Evolutionary conservation across 2,888 invertebrate genomes (phyloP).

Genomic region (Salticus scenicus): DNA sequence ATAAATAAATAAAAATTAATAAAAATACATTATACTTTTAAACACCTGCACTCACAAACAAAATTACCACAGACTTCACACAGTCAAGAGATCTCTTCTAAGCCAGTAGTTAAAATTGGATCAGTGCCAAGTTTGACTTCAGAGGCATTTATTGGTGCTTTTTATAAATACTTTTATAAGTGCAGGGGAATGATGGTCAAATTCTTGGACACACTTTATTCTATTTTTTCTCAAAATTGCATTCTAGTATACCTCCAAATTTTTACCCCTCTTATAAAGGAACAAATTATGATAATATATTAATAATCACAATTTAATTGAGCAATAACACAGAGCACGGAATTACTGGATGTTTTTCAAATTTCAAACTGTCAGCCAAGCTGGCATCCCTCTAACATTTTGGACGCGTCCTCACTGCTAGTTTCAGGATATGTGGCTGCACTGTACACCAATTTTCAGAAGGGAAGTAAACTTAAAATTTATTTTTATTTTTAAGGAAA

Average conservation of each 20-base stretch:
- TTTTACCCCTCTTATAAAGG: neutral
- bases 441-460: no score
- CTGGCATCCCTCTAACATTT: no score
- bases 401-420: no score
- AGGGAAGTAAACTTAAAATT: no score
- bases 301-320: neutral
- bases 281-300: neutral
- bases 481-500: no score
- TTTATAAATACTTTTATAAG: neutral
- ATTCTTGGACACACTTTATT: neutral
- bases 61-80: neutral
- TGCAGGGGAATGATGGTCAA: neutral
- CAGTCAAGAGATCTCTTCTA: neutral
- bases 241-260: neutral
- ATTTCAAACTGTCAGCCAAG: no score
- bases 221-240: neutral
- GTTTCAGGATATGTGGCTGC: no score
- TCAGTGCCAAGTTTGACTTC: neutral
- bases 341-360: no score
- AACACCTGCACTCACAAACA: neutral
- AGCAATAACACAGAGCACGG: no score
- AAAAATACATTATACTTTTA: neutral
- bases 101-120: neutral
- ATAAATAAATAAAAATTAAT: no score
- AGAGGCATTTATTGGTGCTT: neutral